Conservation (phyloP, 1,140 invertebrate species). For the Meteorus sp. region DNA sequence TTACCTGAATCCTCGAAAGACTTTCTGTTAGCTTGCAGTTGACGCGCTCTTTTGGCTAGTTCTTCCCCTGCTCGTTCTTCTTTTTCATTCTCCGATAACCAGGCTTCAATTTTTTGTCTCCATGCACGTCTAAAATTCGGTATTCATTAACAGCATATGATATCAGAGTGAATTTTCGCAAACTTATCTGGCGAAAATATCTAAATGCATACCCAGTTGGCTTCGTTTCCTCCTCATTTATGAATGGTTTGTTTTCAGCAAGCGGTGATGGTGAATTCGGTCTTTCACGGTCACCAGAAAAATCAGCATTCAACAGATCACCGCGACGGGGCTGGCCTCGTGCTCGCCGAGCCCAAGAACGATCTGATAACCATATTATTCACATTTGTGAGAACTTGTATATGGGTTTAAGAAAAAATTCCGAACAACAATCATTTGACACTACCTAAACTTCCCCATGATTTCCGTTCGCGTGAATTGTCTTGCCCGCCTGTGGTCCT, state of each 20-base stretch:
- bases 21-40: constrained; percentile 69
- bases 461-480: constrained; percentile 76
- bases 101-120: constrained; percentile 87
- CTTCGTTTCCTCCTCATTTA: constrained; percentile 55
- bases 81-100: constrained; percentile 85
- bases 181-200: constrained; percentile 1
- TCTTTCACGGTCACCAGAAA: constrained; percentile 71
- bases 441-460: constrained; percentile 78
- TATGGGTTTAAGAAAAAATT: constrained; percentile 15
- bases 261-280: constrained; percentile 72
- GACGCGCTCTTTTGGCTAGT: constrained; percentile 63
- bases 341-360: constrained; percentile 83
- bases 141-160: constrained; percentile 33
- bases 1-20: constrained; percentile 82
- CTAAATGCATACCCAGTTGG: constrained; percentile 48
- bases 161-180: neutral
- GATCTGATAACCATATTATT: constrained; percentile 63
- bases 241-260: constrained; percentile 58
- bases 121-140: constrained; percentile 64
- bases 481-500: constrained; percentile 75
- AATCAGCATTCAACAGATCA: constrained; percentile 71
- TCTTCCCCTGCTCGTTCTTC: constrained; percentile 75
- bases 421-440: no score
- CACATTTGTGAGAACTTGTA: neutral
- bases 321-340: constrained; percentile 68